Percentiles rank a stretch among this genome's conserved stretches.
Evolutionary conservation across 1,140 invertebrate species (phyloP).

Genomic region (Mizuhopecten yessoensis): DNA sequence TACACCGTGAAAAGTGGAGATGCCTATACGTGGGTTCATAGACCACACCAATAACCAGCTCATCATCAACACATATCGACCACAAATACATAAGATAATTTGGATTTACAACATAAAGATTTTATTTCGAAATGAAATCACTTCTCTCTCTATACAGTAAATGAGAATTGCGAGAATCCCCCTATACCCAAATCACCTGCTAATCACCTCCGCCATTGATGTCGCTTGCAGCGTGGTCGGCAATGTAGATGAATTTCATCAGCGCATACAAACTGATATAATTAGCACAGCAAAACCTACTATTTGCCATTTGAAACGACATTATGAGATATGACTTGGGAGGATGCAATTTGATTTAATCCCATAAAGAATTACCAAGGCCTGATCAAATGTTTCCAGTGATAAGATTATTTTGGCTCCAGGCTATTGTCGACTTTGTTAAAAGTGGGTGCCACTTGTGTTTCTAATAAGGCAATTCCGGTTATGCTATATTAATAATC

Average conservation of each 20-base stretch:
- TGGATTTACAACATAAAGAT: neutral
- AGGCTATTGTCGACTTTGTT: slow-evolving; percentile 8
- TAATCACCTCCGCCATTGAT: neutral
- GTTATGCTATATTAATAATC: slow-evolving; percentile 28
- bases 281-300: slow-evolving; percentile 24
- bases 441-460: neutral
- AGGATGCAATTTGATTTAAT: slow-evolving; percentile 33
- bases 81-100: neutral
- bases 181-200: neutral
- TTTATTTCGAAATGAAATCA: neutral
- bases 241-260: neutral
- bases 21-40: neutral
- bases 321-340: slow-evolving; percentile 4
- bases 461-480: slow-evolving; percentile 10
- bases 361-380: neutral
- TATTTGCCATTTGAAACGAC: slow-evolving; percentile 19
- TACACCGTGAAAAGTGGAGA: no score
- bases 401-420: slow-evolving; percentile 13
- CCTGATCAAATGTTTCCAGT: neutral
- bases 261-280: slow-evolving; percentile 9
- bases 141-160: neutral
- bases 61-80: neutral
- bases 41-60: neutral
- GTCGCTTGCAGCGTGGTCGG: neutral
- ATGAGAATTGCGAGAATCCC: neutral